Evolutionary conservation across 2,888 invertebrate species (phyloP).

Genomic region (Panorpa germanica): DNA sequence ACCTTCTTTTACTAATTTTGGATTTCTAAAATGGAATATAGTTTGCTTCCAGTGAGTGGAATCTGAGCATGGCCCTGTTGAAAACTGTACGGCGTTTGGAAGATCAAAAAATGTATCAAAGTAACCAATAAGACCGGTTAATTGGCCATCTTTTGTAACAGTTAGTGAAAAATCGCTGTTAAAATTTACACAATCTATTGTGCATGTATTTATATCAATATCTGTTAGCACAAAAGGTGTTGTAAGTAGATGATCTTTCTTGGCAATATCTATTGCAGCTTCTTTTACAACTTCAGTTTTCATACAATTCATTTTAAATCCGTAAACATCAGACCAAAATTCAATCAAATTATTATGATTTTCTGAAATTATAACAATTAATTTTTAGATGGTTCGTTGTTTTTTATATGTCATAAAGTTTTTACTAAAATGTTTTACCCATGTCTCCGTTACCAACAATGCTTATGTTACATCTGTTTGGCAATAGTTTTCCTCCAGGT

Average conservation of each 20-base stretch:
- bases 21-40: conserved; percentile 55
- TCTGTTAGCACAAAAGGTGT: conserved; percentile 42
- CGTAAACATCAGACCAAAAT: conserved; percentile 89
- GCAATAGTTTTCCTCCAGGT: conserved; percentile 58
- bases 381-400: conserved; percentile 11
- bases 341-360: conserved; percentile 53
- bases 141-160: conserved; percentile 38
- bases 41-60: conserved; percentile 77
- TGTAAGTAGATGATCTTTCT: conserved; percentile 41
- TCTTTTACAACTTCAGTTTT: conserved; percentile 67
- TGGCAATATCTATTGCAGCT: conserved; percentile 44
- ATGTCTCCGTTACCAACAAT: conserved; percentile 68
- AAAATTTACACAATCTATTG: conserved; percentile 51
- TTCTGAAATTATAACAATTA: no score
- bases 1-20: conserved; percentile 49
- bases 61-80: conserved; percentile 43
- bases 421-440: no score
- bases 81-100: conserved; percentile 36
- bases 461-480: conserved; percentile 68
- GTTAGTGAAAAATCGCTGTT: conserved; percentile 45
- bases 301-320: conserved; percentile 86
- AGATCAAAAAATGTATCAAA: conserved; percentile 77
- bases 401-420: conserved; percentile 3
- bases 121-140: conserved; percentile 76
- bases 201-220: conserved; percentile 60